Conservation (phyloP, 2,888 invertebrate genomes). For the Salpingus planirostris region DNA sequence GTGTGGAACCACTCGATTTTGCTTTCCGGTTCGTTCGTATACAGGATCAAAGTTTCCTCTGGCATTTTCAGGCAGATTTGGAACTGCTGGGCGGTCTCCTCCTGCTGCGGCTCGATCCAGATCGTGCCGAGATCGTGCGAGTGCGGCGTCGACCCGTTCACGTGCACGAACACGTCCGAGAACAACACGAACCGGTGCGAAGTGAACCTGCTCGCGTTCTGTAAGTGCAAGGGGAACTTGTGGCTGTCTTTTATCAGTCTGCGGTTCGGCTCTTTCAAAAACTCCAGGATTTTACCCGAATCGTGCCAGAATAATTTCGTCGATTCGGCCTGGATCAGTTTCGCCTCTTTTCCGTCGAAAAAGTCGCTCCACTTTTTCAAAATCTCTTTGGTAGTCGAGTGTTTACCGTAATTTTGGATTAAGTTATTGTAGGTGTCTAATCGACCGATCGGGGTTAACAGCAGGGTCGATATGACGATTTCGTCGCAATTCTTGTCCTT, state of each 20-base stretch:
- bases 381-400: constrained; percentile 39
- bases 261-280: constrained; percentile 55
- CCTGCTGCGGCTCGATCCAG: constrained; percentile 67
- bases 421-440: constrained; percentile 55
- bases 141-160: constrained; percentile 56
- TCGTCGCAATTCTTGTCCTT: constrained; percentile 46
- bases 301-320: constrained; percentile 70
- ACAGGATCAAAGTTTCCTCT: constrained; percentile 64
- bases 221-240: constrained; percentile 57
- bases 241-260: constrained; percentile 73
- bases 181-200: constrained; percentile 75
- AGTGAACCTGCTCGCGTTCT: constrained; percentile 64
- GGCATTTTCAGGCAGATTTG: constrained; percentile 65
- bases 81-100: constrained; percentile 54
- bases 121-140: constrained; percentile 62
- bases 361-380: constrained; percentile 54
- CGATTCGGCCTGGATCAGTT: constrained; percentile 55
- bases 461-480: constrained; percentile 50
- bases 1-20: constrained; percentile 74
- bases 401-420: constrained; percentile 43
- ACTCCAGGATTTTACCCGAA: constrained; percentile 52
- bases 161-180: constrained; percentile 71
- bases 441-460: constrained; percentile 54
- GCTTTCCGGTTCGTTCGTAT: constrained; percentile 56
- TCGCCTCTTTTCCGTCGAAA: constrained; percentile 54